Conservation (phyloP, 2,113 vertebrate species). For the Glaucidium brasilianum region DNA sequence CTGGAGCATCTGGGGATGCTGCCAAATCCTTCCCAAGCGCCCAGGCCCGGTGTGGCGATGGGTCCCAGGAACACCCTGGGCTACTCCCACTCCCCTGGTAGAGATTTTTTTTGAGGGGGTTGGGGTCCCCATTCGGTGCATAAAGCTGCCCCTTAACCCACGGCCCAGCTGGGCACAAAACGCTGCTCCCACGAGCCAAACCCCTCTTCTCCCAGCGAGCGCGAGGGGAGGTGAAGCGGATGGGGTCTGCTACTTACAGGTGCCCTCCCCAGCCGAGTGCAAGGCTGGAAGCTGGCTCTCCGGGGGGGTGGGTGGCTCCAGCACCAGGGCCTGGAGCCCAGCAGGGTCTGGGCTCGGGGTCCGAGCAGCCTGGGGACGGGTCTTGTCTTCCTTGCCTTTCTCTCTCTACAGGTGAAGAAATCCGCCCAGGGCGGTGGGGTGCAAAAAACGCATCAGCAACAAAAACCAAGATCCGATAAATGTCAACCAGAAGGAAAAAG, state of each 20-base stretch:
- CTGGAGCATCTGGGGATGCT: neutral
- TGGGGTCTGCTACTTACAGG: slow-evolving; percentile 81
- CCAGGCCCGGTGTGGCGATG: rapidly evolving
- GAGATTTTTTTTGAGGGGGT: rapidly evolving
- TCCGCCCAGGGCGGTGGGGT: slow-evolving; percentile 27
- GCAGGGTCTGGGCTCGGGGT: slow-evolving; percentile 69
- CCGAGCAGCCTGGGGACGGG: slow-evolving; percentile 60
- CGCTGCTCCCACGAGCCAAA: neutral
- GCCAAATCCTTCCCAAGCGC: neutral
- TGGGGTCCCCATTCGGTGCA: rapidly evolving
- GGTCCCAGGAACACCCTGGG: neutral
- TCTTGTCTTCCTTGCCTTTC: slow-evolving; percentile 82
- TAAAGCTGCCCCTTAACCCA: neutral
- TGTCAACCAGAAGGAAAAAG: neutral
- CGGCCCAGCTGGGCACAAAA: neutral
- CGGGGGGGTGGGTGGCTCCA: slow-evolving; percentile 75
- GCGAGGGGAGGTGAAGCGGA: neutral
- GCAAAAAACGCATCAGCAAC: slow-evolving; percentile 71
- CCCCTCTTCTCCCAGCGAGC: neutral
- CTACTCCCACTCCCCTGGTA: neutral
- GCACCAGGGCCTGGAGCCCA: slow-evolving; percentile 79
- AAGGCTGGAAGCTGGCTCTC: slow-evolving; percentile 82
- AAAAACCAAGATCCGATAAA: slow-evolving; percentile 1
- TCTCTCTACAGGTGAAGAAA: slow-evolving; percentile 82
- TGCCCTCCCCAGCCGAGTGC: slow-evolving; percentile 79